A percentile compares a stretch with the other conserved stretches of the same genome.
phyloP scores from a whole-genome alignment of 1,140 invertebrate genomes.

The Druon quercuslanigerum region DNA sequence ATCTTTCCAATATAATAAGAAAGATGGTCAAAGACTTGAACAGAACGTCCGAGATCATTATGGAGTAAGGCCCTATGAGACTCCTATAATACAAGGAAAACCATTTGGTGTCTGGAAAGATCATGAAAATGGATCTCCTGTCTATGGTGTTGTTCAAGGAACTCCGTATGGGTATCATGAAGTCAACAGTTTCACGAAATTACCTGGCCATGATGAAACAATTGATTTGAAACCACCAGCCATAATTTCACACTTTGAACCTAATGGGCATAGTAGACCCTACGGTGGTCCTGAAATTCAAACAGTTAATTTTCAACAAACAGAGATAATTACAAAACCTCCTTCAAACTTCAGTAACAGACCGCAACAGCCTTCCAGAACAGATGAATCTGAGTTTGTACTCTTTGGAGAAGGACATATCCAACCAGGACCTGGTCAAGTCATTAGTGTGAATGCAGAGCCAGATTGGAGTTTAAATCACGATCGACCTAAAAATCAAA shows the following conservation, averaged over 20 bases:
- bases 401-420: conserved; percentile 33
- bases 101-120: conserved; percentile 61
- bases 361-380: background rate
- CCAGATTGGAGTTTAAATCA: conserved; percentile 32
- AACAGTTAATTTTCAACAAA: conserved; percentile 41
- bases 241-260: conserved; percentile 53
- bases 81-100: conserved; percentile 59
- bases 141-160: conserved; percentile 58
- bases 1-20: conserved; percentile 13
- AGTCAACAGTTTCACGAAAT: conserved; percentile 36
- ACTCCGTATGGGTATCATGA: conserved; percentile 47
- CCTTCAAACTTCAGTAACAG: background rate
- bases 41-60: conserved; percentile 38
- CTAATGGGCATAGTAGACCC: conserved; percentile 58
- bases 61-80: conserved; percentile 52
- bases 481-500: conserved; percentile 45
- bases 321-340: conserved; percentile 51
- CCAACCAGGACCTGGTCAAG: conserved; percentile 48
- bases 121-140: conserved; percentile 39
- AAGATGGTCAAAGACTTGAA: conserved; percentile 26
- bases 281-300: conserved; percentile 48
- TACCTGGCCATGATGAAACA: conserved; percentile 52
- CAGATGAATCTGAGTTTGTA: background rate
- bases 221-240: conserved; percentile 63
- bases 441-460: conserved; percentile 37